Percentiles rank a stretch among this genome's conserved stretches.
Conservation (phyloP, 2,797 vertebrate species). For the Distichodus sexfasciatus region DNA sequence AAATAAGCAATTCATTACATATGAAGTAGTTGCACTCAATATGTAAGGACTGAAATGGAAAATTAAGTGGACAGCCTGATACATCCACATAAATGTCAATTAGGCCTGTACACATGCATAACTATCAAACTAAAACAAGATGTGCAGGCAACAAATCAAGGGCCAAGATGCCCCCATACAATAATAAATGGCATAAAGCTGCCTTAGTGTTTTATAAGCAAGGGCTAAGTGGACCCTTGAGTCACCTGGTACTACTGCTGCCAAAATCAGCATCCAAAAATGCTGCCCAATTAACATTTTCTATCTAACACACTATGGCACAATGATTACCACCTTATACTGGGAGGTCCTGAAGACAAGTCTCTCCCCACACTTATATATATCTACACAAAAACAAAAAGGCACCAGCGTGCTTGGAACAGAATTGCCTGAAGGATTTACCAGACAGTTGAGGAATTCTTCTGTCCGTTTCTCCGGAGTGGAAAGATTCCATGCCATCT, state of each 20-base stretch:
- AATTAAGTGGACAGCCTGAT: conserved; percentile 24
- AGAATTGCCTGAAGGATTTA: conserved; percentile 60
- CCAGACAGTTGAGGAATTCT: conserved; percentile 60
- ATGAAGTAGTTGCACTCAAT: conserved; percentile 20
- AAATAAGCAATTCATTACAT: conserved; percentile 18
- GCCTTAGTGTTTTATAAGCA: conserved; percentile 3
- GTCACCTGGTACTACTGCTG: conserved; percentile 35
- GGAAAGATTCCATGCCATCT: conserved; percentile 62
- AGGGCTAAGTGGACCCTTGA: conserved; percentile 39
- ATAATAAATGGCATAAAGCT: conserved; percentile 30
- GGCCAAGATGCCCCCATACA: neutral
- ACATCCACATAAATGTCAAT: conserved; percentile 17
- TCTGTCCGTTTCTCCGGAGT: conserved; percentile 60
- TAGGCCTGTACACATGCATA: conserved; percentile 27
- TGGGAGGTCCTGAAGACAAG: conserved; percentile 51
- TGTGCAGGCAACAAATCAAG: conserved; percentile 37
- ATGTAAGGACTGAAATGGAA: conserved; percentile 22
- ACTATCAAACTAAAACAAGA: conserved; percentile 25
- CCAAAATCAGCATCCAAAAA: conserved; percentile 40
- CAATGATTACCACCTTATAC: conserved; percentile 43
- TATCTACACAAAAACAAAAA: conserved; percentile 58
- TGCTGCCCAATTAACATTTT: conserved; percentile 42
- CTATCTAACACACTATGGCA: conserved; percentile 40
- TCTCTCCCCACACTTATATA: conserved; percentile 54
- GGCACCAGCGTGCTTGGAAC: conserved; percentile 59